Base-by-base conservation (phyloP, 2,113 vertebrate species). In the Athene noctua region DNA sequence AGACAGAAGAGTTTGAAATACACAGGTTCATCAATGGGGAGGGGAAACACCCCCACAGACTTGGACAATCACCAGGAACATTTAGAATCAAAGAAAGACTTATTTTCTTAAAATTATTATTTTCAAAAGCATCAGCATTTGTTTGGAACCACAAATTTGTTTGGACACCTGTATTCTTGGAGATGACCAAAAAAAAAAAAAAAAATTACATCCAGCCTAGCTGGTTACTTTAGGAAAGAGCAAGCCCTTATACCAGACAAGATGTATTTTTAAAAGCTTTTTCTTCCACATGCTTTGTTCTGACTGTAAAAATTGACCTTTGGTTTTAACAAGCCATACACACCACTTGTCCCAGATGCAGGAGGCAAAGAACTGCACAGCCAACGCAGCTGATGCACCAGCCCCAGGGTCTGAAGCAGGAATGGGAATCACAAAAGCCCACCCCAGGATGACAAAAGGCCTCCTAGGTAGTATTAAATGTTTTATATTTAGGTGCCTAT, bases 1-100 rank as follows among this genome's bases (percentile, higher is more conserved):
- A 86, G 71, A 82, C 9, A 65, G 40, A 61, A 49, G 54, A 77
- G 27, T 46, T 66, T 46, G 79, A 93, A 91, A 93, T 38, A 82
- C n/a, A 67, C 7, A 14, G 15, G 54, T 91, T 91, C 81, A 90
- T 72, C 61, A 72, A 16, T 13, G 62, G 46, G 44, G 79, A 92
- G 12, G 66, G 57, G 47, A 84, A 90, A 88, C 63, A 91, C 71
- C 42, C 72, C 63, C 77, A 30, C 77, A 92, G 74, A 77, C 38
- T 68, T 95, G 85, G 94, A 73, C 79, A 82, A 54, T 5, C 46
- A 86, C 75, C 91, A 96, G 75, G 88, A 94, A 62, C 42, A 32
- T 21, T 74, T 6, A n/a, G 46, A 55, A 54, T 77, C 75, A 80
- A 88, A 94, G 66, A 65, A 87, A 92, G 70, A 6, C 54, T 79